A percentile compares a stretch with the other conserved stretches of the same genome.
phyloP scores from a whole-genome alignment of 2,888 invertebrate genomes.

The Anticlea derivata region DNA sequence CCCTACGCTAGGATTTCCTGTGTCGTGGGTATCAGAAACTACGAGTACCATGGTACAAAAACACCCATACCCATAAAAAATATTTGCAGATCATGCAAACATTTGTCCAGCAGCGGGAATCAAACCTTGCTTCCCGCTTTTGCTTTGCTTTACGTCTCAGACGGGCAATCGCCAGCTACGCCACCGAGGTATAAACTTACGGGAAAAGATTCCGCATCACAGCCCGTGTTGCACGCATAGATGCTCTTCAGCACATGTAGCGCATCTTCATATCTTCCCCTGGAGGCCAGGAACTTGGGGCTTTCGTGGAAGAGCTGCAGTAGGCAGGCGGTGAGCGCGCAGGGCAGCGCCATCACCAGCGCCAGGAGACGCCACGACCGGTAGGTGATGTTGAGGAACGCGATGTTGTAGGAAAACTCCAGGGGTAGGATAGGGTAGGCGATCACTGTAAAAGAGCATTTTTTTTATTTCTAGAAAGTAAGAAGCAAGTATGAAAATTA shows the following conservation, averaged over 20 bases:
- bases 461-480: no score
- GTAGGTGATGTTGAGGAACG: conserved; percentile 80
- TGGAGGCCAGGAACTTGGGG: conserved; percentile 88
- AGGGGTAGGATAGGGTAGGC: conserved; percentile 84
- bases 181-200: conserved; percentile 56
- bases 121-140: no score
- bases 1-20: no score
- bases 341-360: conserved; percentile 86
- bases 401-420: conserved; percentile 67
- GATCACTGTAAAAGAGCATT: conserved; percentile 14
- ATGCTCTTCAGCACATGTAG: conserved; percentile 71
- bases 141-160: no score
- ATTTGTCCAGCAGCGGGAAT: no score
- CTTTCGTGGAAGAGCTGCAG: conserved; percentile 88
- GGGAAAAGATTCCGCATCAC: conserved; percentile 60
- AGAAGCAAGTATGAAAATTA: no score
- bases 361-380: conserved; percentile 91
- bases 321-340: conserved; percentile 84
- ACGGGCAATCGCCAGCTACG: no score
- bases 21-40: no score
- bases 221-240: conserved; percentile 67
- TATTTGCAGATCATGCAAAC: no score
- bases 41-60: no score
- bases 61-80: no score
- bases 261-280: conserved; percentile 84